Evolutionary conservation across 2,888 invertebrate species (phyloP).

Genomic region (Hedychridium roseum): DNA sequence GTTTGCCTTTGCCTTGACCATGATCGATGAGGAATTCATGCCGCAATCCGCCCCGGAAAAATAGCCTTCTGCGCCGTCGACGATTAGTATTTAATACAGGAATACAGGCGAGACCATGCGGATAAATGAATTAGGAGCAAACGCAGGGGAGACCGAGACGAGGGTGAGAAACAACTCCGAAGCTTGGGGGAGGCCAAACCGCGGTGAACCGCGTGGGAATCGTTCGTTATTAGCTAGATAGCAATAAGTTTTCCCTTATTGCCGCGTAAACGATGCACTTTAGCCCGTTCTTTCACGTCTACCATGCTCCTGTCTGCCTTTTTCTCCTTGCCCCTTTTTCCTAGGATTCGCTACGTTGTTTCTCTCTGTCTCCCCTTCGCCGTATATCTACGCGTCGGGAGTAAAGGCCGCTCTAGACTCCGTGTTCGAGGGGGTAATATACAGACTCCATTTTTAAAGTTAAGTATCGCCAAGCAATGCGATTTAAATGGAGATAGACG

Average conservation of each 20-base stretch:
- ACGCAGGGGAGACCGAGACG: too few relatives aligned
- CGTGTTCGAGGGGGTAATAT: slow-evolving; percentile 37
- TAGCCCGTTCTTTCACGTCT: slow-evolving; percentile 10
- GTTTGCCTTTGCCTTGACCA: too few relatives aligned
- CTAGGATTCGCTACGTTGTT: neutral
- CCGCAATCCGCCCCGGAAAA: too few relatives aligned
- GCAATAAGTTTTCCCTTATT: slow-evolving; percentile 50
- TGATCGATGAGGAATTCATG: too few relatives aligned
- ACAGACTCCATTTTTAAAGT: slow-evolving; percentile 50
- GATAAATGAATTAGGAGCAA: too few relatives aligned
- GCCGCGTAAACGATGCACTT: slow-evolving; percentile 48
- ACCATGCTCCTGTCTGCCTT: slow-evolving; percentile 1
- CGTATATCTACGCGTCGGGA: neutral
- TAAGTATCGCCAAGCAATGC: slow-evolving; percentile 47
- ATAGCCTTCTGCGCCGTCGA: too few relatives aligned
- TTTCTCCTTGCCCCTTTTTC: neutral
- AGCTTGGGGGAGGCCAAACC: too few relatives aligned
- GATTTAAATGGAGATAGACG: slow-evolving; percentile 54
- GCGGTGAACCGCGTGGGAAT: slow-evolving; percentile 42
- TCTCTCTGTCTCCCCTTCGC: slow-evolving; percentile 1
- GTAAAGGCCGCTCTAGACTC: neutral
- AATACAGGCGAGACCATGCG: too few relatives aligned
- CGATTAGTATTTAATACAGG: too few relatives aligned
- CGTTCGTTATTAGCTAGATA: slow-evolving; percentile 48
- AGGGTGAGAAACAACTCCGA: too few relatives aligned